phyloP scores from a whole-genome alignment of 2,888 invertebrate genomes.

The Ormyrus pomaceus region DNA sequence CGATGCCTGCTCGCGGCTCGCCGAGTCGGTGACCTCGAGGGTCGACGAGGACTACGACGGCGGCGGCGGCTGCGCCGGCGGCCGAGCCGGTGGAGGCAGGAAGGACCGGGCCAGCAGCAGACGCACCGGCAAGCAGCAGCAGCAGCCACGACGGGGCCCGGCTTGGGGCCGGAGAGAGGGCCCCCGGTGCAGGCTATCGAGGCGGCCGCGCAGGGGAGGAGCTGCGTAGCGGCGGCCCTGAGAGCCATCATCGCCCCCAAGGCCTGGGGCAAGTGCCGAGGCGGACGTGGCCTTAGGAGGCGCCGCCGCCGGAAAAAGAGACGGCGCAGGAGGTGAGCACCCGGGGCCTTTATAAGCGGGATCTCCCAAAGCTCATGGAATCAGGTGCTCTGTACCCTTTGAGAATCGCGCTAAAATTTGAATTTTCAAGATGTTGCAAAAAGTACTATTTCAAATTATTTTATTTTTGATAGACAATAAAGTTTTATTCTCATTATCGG shows the following conservation, averaged over 20 bases:
- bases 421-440: too few relatives aligned
- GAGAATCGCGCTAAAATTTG: too few relatives aligned
- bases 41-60: not conserved
- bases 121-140: conserved; percentile 22
- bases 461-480: conserved; percentile 6
- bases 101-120: not conserved
- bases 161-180: conserved; percentile 72
- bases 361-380: too few relatives aligned
- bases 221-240: conserved; percentile 74
- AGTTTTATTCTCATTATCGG: conserved; percentile 35
- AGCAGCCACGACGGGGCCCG: conserved; percentile 73
- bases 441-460: not conserved
- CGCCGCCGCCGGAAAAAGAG: conserved; percentile 75
- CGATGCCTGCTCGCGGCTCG: conserved; percentile 18
- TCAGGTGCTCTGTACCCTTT: too few relatives aligned
- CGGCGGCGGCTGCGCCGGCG: conserved; percentile 19
- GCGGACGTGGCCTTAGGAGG: conserved; percentile 70
- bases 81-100: conserved; percentile 22
- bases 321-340: conserved; percentile 71
- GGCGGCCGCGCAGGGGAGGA: conserved; percentile 61
- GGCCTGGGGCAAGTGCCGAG: conserved; percentile 60
- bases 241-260: conserved; percentile 69
- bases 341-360: not conserved
- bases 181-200: conserved; percentile 73
- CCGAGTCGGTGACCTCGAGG: conserved; percentile 15